Conservation (phyloP, 2,797 vertebrate genomes). For the Sitta carolinensis region DNA sequence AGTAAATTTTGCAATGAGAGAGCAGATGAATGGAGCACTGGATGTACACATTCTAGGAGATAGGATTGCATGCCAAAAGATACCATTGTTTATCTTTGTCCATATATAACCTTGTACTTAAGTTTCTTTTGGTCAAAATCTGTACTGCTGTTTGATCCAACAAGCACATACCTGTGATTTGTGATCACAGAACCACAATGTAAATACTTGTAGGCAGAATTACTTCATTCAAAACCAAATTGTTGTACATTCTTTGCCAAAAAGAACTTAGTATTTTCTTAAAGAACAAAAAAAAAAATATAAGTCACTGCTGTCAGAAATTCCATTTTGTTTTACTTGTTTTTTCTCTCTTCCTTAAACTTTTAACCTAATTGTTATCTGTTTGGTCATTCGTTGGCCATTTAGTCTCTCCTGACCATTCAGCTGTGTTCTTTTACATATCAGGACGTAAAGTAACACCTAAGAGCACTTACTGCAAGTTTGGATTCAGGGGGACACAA, state of each 20-base stretch:
- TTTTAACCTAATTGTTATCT: background rate
- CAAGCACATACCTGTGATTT: background rate
- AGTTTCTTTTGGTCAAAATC: background rate
- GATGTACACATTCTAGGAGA: background rate
- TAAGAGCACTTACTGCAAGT: background rate
- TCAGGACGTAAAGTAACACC: background rate
- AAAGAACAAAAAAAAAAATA: background rate
- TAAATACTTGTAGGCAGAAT: background rate
- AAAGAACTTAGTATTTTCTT: background rate
- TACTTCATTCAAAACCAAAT: background rate
- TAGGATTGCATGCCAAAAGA: background rate
- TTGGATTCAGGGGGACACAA: background rate
- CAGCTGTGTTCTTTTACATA: background rate
- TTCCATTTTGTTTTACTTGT: background rate
- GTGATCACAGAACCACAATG: background rate
- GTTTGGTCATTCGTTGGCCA: background rate
- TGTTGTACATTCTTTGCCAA: background rate
- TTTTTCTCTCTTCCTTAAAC: background rate
- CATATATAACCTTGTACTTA: background rate
- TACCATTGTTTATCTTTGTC: background rate
- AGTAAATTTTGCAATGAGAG: background rate
- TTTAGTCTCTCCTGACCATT: background rate
- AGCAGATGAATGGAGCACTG: background rate
- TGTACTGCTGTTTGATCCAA: background rate
- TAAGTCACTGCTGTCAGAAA: background rate